Evolutionary conservation across 1,140 invertebrate species (phyloP), one percentile per base, ranked within the genome.

Genomic region (Harpegnathos saltator): DNA sequence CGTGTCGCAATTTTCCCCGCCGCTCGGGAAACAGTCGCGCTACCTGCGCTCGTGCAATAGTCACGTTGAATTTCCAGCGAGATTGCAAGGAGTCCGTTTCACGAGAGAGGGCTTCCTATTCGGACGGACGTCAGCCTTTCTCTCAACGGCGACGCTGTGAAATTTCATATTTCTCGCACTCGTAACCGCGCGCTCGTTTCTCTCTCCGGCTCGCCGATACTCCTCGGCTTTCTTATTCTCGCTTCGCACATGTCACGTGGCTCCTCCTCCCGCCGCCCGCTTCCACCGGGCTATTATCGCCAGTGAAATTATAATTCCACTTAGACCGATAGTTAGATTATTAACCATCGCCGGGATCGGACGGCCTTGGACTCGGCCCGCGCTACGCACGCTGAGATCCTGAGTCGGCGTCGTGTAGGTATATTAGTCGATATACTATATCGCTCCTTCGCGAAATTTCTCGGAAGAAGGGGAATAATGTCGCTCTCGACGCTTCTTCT

Each of bases 101-200:
- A 12, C 22, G 54, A n/a, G n/a, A 52, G 77, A 54, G 50, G 44
- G 24, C 65, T 38, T 75, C 15, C 4, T 3, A 44, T 68, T 19
- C 22, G 22, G 50, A 69, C 54, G n/a, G 29, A 75, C 58, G 58
- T 82, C 38, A 86, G 50, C 48, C 26, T 52, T 69, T 48, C 68
- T 48, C 68, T 48, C 52, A 44, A 48, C 26, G 19, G 33, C 56
- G 58, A 56, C 77, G 24, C 26, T 15, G 50, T 62, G 33, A 85
- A 72, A 85, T 83, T 63, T 86, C 69, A 85, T 85, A 82, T 86
- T 85, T 86, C 52, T 85, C 58, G 12, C 56, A 63, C 56, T 66
- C 38, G 71, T 68, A 54, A 80, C 63, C 63, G 66, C 80, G 26
- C 48, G n/a, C 22, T 85, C 26, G 26, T 71, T 29, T 33, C 26